A percentile compares a stretch with the other conserved stretches of the same genome.
These are phyloP conservation scores for Drosophila ogumai DNA, from an alignment of 1,140 invertebrate species.

Conservation along the genomic window DNA sequence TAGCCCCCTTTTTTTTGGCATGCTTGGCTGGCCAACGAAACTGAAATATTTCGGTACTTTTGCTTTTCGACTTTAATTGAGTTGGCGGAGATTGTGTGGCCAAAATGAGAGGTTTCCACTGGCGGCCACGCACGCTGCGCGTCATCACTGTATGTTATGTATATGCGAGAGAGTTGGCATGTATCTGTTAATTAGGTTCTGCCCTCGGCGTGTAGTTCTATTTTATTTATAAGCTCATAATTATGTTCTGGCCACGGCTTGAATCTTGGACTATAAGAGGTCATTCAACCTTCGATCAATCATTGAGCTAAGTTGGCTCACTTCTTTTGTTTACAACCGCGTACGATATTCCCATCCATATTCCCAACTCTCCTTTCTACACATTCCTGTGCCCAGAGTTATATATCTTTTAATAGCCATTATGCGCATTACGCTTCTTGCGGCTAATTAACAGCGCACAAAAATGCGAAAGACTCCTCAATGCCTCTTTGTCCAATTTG, in stretches of 20 bases:
- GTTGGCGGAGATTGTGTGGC: conserved; percentile 33
- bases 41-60: conserved; percentile 79
- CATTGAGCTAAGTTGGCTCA: conserved; percentile 33
- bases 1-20: conserved; percentile 24
- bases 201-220: conserved; percentile 48
- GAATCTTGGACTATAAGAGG: conserved; percentile 19
- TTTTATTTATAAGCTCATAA: conserved; percentile 59
- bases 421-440: conserved; percentile 56
- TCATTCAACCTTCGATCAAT: conserved; percentile 78
- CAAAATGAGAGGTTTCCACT: conserved; percentile 46
- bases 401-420: conserved; percentile 53
- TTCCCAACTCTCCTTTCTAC: conserved; percentile 28
- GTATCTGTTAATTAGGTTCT: conserved; percentile 31
- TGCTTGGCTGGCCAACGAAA: conserved; percentile 68
- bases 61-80: conserved; percentile 75
- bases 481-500: conserved; percentile 65
- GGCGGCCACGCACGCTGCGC: conserved; percentile 68
- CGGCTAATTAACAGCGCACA: conserved; percentile 66
- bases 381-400: conserved; percentile 29
- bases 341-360: conserved; percentile 12
- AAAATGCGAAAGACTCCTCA: conserved; percentile 59
- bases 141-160: conserved; percentile 26
- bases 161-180: conserved; percentile 14
- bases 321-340: conserved; percentile 47
- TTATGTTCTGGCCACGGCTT: conserved; percentile 31